These are phyloP conservation scores for Euwallacea similis DNA, from an alignment of 1,140 invertebrate species.

Conservation along the genomic window DNA sequence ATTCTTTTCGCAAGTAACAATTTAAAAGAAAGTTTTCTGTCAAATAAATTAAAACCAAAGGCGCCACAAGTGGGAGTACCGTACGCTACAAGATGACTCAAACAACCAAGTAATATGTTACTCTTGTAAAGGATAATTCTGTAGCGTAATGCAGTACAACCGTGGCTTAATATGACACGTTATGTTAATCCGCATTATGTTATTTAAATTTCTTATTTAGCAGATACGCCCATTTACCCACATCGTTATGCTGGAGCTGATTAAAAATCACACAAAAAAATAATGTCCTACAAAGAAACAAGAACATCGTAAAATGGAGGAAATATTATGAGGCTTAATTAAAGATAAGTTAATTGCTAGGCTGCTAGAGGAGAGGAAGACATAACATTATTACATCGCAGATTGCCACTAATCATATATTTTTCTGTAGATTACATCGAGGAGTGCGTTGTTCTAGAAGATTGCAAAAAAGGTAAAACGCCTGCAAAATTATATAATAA, in stretches of 20 bases:
- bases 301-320: not conserved
- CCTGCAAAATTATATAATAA: not conserved
- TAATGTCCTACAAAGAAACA: not conserved
- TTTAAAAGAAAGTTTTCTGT: slow-evolving; percentile 1
- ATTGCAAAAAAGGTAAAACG: not conserved
- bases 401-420: not conserved
- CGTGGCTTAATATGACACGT: no score
- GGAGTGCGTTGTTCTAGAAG: no score
- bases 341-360: not conserved
- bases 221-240: not conserved
- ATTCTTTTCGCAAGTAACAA: not conserved
- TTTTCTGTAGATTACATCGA: not conserved
- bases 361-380: not conserved
- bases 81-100: not conserved
- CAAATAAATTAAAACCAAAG: slow-evolving; percentile 1
- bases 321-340: not conserved
- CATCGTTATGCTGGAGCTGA: no score
- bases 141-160: not conserved
- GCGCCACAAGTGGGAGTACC: slow-evolving; percentile 3
- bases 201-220: slow-evolving; percentile 2
- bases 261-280: no score
- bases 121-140: not conserved
- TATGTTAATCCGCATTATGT: no score
- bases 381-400: not conserved
- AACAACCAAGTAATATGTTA: not conserved